Conservation (phyloP, 2,888 invertebrate genomes). For the Ornithoptera alexandrae region DNA sequence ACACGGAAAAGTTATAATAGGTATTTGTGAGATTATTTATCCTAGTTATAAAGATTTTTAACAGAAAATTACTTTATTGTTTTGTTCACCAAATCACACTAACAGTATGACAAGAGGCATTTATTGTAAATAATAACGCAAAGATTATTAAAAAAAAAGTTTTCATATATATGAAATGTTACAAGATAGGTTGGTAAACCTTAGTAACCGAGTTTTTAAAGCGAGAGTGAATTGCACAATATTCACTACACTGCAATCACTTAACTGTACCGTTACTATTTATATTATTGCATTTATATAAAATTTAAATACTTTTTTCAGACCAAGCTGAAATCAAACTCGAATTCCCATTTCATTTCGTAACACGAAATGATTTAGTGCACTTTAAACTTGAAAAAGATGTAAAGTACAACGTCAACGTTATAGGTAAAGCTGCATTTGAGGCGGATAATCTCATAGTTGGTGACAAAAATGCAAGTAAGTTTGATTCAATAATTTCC, state of each 20-base stretch:
- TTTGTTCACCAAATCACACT: neutral
- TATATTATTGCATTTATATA: neutral
- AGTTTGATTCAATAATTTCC: constrained; percentile 4
- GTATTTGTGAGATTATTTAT: neutral
- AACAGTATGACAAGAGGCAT: neutral
- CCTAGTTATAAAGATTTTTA: neutral
- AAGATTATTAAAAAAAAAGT: no score
- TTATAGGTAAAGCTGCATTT: constrained; percentile 36
- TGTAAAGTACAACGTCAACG: constrained; percentile 17
- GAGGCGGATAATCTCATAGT: constrained; percentile 31
- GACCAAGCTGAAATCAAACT: constrained; percentile 17
- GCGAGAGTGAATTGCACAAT: neutral
- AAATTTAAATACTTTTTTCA: neutral
- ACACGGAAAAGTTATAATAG: constrained; percentile 16
- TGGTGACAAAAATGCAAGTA: constrained; percentile 35
- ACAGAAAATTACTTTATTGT: neutral
- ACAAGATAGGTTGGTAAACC: no score
- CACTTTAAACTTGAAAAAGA: constrained; percentile 9
- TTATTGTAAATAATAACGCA: no score
- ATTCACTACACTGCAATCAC: neutral
- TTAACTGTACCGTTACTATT: neutral
- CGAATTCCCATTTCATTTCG: constrained; percentile 7
- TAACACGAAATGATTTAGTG: constrained; percentile 6
- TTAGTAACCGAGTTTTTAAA: no score
- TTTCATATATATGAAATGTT: no score